Evolutionary conservation across 1,140 invertebrate species (phyloP).

Genomic region (Eueides isabella): DNA sequence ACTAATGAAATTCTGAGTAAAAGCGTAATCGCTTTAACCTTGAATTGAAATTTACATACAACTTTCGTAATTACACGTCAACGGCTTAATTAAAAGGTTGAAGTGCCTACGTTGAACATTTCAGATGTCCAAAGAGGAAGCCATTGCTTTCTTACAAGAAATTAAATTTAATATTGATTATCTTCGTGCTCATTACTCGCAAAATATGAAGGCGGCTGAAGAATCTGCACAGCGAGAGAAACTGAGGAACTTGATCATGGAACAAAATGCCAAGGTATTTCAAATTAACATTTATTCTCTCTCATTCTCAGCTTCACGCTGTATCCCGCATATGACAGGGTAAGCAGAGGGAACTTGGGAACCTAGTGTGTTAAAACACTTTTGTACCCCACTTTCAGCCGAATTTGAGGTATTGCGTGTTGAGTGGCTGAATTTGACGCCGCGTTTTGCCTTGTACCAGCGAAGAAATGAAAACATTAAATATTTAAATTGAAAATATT

Average conservation of each 20-base stretch:
- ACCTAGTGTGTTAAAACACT: too few species aligned
- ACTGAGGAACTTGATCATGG: conserved; percentile 68
- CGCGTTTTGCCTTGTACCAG: too few species aligned
- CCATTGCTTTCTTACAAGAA: conserved; percentile 88
- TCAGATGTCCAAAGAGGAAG: conserved; percentile 87
- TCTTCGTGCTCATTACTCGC: conserved; percentile 84
- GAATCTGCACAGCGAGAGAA: conserved; percentile 76
- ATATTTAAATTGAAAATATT: too few species aligned
- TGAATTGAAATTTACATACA: conserved; percentile 1
- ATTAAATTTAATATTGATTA: conserved; percentile 88
- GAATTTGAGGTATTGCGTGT: too few species aligned
- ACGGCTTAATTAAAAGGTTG: background rate
- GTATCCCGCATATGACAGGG: too few species aligned
- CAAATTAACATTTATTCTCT: background rate
- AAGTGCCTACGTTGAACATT: conserved; percentile 15
- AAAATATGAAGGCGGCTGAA: conserved; percentile 73
- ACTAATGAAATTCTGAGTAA: conserved; percentile 4
- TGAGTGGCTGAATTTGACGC: too few species aligned
- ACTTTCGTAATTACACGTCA: background rate
- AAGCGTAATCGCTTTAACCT: background rate
- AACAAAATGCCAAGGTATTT: conserved; percentile 71
- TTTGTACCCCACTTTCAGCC: too few species aligned
- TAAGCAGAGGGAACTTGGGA: too few species aligned
- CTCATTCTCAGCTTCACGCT: too few species aligned
- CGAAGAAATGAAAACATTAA: too few species aligned